Percentiles rank a stretch among this genome's conserved stretches.
Conservation (phyloP, 2,888 invertebrate genomes). For the Epistrophe grossulariae region DNA sequence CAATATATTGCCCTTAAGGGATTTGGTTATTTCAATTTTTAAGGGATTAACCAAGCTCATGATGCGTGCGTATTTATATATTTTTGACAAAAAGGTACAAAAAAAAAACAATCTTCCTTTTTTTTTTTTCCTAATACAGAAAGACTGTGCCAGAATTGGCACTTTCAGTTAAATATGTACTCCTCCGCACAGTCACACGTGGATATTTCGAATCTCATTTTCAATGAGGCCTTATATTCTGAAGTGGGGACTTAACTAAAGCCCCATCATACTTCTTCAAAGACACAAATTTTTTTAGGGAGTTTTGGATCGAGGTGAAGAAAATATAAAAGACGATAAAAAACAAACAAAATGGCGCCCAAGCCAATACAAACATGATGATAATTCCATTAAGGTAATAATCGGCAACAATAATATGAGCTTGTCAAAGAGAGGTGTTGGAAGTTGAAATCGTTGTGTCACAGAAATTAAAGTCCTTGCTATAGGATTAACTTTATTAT, state of each 20-base stretch:
- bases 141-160: constrained; percentile 44
- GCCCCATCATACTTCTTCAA: constrained; percentile 11
- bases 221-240: not conserved
- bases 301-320: not conserved
- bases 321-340: constrained; percentile 36
- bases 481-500: constrained; percentile 6
- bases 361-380: constrained; percentile 8
- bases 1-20: constrained; percentile 66
- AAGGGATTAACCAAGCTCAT: constrained; percentile 71
- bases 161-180: constrained; percentile 51
- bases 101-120: not conserved
- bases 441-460: not conserved
- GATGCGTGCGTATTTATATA: constrained; percentile 31
- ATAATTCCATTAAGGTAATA: constrained; percentile 13
- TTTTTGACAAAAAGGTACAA: constrained; percentile 24
- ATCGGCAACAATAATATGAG: constrained; percentile 1
- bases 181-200: not conserved
- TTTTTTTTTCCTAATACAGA: constrained; percentile 10
- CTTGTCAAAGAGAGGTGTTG: not conserved
- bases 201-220: not conserved
- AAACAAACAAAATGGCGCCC: constrained; percentile 20
- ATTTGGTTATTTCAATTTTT: constrained; percentile 72
- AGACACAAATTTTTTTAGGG: not conserved
- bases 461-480: constrained; percentile 13
- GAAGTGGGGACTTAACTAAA: constrained; percentile 32